Percentiles rank a stretch among this genome's conserved stretches.
These are phyloP conservation scores for Polydrusus pterygomalis DNA, from an alignment of 2,888 invertebrate genomes.

Conservation along the genomic window DNA sequence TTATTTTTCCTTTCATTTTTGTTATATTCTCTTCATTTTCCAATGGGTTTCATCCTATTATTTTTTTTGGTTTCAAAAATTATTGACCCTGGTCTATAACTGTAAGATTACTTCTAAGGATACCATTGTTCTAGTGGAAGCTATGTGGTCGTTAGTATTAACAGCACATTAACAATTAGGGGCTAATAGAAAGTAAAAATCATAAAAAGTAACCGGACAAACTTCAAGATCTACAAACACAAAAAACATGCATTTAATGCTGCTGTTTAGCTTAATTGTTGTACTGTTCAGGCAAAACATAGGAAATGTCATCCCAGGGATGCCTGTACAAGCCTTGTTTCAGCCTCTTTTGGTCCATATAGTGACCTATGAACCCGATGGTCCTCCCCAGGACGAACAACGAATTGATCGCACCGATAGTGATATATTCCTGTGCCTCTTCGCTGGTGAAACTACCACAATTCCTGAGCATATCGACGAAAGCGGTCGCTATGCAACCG, in stretches of 20 bases:
- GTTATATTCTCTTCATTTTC: too few relatives aligned
- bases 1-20: too few relatives aligned
- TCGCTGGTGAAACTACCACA: constrained; percentile 96
- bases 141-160: too few relatives aligned
- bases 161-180: neutral
- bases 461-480: constrained; percentile 96
- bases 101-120: too few relatives aligned
- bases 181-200: neutral
- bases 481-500: constrained; percentile 97
- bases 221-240: constrained; percentile 16
- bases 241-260: neutral
- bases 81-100: too few relatives aligned
- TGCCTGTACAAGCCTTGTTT: constrained; percentile 99
- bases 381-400: constrained; percentile 98
- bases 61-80: too few relatives aligned
- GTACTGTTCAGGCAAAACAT: constrained; percentile 86
- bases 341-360: constrained; percentile 97
- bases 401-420: constrained; percentile 98
- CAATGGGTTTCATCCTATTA: too few relatives aligned
- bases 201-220: constrained; percentile 1
- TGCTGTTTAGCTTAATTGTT: constrained; percentile 62
- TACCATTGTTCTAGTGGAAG: too few relatives aligned
- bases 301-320: constrained; percentile 99
- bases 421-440: constrained; percentile 97
- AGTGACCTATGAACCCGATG: constrained; percentile 99